phyloP scores from a whole-genome alignment of 64 coral and sea anemone species.

The Actinia tenebrosa region DNA sequence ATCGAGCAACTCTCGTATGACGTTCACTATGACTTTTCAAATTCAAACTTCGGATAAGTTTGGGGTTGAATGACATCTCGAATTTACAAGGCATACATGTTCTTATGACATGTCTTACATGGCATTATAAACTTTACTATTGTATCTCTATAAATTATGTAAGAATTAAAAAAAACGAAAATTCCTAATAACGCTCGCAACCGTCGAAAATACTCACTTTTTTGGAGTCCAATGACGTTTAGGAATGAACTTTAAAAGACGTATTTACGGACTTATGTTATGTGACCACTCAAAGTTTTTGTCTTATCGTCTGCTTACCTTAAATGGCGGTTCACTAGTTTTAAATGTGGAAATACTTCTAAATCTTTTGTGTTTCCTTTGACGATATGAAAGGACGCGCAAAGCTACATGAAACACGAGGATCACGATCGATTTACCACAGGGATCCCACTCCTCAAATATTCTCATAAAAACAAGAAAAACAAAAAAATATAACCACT shows the following conservation, averaged over 20 bases:
- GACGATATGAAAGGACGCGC: background rate
- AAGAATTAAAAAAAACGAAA: too few relatives aligned
- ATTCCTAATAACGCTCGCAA: too few relatives aligned
- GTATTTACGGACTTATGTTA: too few relatives aligned
- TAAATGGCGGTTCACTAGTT: background rate
- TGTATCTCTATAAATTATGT: background rate
- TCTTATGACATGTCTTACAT: background rate
- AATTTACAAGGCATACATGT: background rate
- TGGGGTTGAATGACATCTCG: background rate
- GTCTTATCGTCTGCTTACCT: background rate
- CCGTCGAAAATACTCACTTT: too few relatives aligned
- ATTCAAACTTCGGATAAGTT: background rate
- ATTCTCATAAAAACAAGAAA: too few relatives aligned
- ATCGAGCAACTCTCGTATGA: background rate
- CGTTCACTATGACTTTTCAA: background rate
- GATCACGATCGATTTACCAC: background rate
- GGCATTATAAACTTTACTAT: background rate
- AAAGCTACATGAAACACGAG: background rate
- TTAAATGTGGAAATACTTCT: background rate
- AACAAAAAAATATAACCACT: too few relatives aligned
- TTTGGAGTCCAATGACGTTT: too few relatives aligned
- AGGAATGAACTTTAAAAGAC: too few relatives aligned
- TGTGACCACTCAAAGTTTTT: background rate
- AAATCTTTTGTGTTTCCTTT: background rate
- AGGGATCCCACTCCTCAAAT: background rate